These are phyloP conservation scores for Glomeris maerens DNA, from an alignment of 1,140 invertebrate species.

Conservation along the genomic window DNA sequence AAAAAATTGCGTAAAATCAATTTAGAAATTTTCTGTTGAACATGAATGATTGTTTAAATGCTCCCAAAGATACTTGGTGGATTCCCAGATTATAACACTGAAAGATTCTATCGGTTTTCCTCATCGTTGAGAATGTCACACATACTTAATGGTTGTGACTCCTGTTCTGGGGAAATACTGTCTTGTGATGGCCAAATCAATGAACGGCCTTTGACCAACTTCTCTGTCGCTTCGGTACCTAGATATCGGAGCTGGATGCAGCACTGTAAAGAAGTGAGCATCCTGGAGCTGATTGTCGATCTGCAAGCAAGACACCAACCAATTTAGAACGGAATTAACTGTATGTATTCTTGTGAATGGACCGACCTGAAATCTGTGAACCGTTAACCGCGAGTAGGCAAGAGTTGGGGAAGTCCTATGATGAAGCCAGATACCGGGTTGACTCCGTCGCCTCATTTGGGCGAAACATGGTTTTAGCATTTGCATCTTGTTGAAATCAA, in stretches of 20 bases:
- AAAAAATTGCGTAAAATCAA: slow-evolving; percentile 3
- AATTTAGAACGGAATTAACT: slow-evolving; percentile 3
- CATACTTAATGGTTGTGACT: slow-evolving; percentile 38
- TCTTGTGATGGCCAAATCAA: slow-evolving; percentile 51
- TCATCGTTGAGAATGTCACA: too few relatives aligned
- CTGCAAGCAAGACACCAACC: slow-evolving; percentile 28
- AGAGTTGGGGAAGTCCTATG: slow-evolving; percentile 51
- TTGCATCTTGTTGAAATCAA: slow-evolving; percentile 68
- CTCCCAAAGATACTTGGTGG: too few relatives aligned
- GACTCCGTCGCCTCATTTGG: slow-evolving; percentile 53
- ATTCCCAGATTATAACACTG: too few relatives aligned
- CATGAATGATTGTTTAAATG: too few relatives aligned
- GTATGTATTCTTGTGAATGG: slow-evolving; percentile 3
- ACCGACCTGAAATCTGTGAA: slow-evolving; percentile 48
- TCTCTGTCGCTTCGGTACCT: slow-evolving; percentile 32
- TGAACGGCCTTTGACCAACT: slow-evolving; percentile 44
- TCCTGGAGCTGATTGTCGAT: slow-evolving; percentile 64
- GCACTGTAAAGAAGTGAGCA: slow-evolving; percentile 57
- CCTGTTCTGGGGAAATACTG: slow-evolving; percentile 33
- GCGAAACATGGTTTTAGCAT: slow-evolving; percentile 77
- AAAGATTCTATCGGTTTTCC: too few relatives aligned
- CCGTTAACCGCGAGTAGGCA: slow-evolving; percentile 48
- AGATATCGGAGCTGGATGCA: slow-evolving; percentile 45
- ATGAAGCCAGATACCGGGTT: slow-evolving; percentile 60
- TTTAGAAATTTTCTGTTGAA: background rate